A percentile compares a stretch with the other conserved stretches of the same genome.
phyloP scores from a whole-genome alignment of 2,113 vertebrate genomes.

The Lates calcarifer region DNA sequence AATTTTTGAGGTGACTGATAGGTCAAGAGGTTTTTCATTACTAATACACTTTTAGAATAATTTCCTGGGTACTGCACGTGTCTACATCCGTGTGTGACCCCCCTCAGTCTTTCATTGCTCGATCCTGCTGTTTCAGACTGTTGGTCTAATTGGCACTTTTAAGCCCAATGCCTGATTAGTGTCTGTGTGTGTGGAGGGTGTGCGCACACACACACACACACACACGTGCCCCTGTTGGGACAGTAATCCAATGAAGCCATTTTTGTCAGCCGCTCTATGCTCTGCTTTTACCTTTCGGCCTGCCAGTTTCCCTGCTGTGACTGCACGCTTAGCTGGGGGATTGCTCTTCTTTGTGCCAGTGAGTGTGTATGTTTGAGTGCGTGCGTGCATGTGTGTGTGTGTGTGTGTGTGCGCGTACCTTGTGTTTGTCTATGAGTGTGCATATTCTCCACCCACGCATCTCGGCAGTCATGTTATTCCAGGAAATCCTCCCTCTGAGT shows the following conservation, averaged over 20 bases:
- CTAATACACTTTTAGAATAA: conserved; percentile 9
- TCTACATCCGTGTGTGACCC: not conserved
- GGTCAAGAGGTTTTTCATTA: conserved; percentile 31
- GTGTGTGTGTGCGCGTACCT: conserved; percentile 24
- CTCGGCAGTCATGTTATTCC: conserved; percentile 63
- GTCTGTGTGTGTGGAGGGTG: conserved; percentile 7
- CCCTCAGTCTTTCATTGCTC: conserved; percentile 27
- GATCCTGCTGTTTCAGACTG: conserved; percentile 55
- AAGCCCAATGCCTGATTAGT: conserved; percentile 16
- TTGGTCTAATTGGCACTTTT: conserved; percentile 66
- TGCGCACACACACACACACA: too few relatives aligned
- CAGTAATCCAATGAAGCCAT: conserved; percentile 66
- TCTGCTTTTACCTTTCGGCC: conserved; percentile 63
- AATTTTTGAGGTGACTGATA: conserved; percentile 15
- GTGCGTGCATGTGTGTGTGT: conserved; percentile 19
- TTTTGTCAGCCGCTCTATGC: conserved; percentile 45
- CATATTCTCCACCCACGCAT: conserved; percentile 66
- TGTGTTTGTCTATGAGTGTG: conserved; percentile 58
- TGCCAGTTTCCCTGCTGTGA: conserved; percentile 62
- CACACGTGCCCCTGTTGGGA: conserved; percentile 36
- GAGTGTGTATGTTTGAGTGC: conserved; percentile 41
- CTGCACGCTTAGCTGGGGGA: conserved; percentile 55
- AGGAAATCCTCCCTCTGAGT: conserved; percentile 68
- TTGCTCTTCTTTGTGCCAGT: conserved; percentile 56
- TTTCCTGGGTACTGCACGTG: not conserved